Evolutionary conservation across 2,113 vertebrate species (phyloP).

Genomic region (Prietella phreatophila): DNA sequence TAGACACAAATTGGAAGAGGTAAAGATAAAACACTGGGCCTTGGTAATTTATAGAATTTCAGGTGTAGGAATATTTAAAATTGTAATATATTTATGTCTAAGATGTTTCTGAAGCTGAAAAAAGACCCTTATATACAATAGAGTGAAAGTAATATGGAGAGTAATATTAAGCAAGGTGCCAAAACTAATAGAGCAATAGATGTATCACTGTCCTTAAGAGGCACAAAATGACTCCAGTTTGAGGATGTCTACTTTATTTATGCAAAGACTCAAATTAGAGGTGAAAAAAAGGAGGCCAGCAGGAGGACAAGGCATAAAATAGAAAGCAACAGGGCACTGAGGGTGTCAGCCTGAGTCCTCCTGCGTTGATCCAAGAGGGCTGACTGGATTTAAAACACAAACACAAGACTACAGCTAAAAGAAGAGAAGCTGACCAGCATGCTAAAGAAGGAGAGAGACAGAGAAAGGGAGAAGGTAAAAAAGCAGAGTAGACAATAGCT

Average conservation of each 20-base stretch:
- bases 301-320: neutral
- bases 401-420: slow-evolving; percentile 9
- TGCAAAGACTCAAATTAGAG: slow-evolving; percentile 18
- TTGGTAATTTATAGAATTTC: neutral
- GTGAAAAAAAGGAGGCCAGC: slow-evolving; percentile 7
- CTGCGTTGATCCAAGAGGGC: slow-evolving; percentile 25
- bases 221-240: neutral
- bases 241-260: slow-evolving; percentile 4
- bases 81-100: neutral
- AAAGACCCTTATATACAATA: neutral
- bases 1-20: neutral
- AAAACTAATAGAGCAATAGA: slow-evolving; percentile 9
- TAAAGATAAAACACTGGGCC: neutral
- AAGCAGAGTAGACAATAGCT: neutral
- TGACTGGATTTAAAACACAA: neutral
- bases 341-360: slow-evolving; percentile 15
- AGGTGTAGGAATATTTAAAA: neutral
- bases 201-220: neutral
- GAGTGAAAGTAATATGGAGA: neutral
- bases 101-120: neutral
- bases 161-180: neutral
- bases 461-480: neutral
- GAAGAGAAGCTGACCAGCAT: slow-evolving; percentile 31
- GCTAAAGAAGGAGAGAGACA: slow-evolving; percentile 11
- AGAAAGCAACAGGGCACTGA: neutral